Evolutionary conservation across 2,113 vertebrate genomes (phyloP).

Genomic region (Psammodynastes pulverulentus): DNA sequence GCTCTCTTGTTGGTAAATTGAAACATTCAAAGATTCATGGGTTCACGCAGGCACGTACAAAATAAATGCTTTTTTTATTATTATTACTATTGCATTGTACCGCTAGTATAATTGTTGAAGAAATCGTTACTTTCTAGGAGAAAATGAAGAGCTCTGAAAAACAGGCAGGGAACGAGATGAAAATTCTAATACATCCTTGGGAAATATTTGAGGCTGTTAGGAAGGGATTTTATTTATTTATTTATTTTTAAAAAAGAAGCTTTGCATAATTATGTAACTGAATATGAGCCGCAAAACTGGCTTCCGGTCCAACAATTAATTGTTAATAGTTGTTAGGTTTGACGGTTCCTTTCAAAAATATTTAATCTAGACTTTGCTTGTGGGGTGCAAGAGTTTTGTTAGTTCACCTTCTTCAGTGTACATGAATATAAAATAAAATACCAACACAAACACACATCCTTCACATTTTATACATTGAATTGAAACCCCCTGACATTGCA

Average conservation of each 20-base stretch:
- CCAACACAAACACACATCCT: too few species aligned
- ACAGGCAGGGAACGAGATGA: constrained; percentile 33
- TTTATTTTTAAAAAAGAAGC: not conserved
- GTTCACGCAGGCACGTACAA: not conserved
- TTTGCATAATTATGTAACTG: not conserved
- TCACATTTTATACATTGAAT: too few species aligned
- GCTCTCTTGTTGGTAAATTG: not conserved
- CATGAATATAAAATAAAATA: too few species aligned
- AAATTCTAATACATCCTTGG: constrained; percentile 26
- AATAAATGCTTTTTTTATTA: constrained; percentile 3
- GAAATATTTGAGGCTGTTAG: not conserved
- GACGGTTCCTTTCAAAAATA: not conserved
- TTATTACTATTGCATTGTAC: constrained; percentile 32
- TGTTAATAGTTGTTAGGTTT: not conserved
- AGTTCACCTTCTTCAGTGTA: too few species aligned
- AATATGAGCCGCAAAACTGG: accelerated
- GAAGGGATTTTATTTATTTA: too few species aligned
- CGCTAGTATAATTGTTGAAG: constrained; percentile 37
- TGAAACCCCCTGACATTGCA: too few species aligned
- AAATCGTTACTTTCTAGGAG: constrained; percentile 19
- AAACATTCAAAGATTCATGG: not conserved
- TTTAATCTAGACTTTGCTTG: not conserved
- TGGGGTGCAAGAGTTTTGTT: not conserved
- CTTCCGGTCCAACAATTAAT: not conserved
- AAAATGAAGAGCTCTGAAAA: constrained; percentile 35